Evolutionary conservation across 2,113 vertebrate genomes (phyloP), one percentile per base, ranked within the genome.

Genomic region (Oreotrochilus melanogaster): DNA sequence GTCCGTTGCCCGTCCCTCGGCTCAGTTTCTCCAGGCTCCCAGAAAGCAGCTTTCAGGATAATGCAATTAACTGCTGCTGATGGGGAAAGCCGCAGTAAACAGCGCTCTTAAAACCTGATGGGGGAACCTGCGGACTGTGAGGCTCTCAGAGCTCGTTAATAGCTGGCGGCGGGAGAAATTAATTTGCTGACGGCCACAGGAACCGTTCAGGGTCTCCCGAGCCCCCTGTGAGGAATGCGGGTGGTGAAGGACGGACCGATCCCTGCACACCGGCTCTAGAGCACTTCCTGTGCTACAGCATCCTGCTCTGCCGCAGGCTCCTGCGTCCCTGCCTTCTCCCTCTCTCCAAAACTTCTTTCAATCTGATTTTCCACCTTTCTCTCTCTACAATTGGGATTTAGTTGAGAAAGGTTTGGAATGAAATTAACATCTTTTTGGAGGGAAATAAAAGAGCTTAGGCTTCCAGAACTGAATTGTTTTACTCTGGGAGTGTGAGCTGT

Each of bases 21-120:
- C 75, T 94, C 92, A 5, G 31, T 94, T 85, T 92, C 92, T 22
- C 3, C 64, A 1, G 51, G 51, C 90, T 80, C 11, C 4, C 79
- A 3, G 86, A 50, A 93, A 96, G 92, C 94, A 0, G 94, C 94
- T 95, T 92, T 73, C 4, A 2, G 64, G 7, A 6, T 90, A 94
- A 91, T 92, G 88, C 95, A 39, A 67, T 86, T 95, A 94, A 88
- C 8, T 30, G 94, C 8, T 30, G 94, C 88, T 30, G 88, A n/a
- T 24, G 92, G 75, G n/a, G 60, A 74, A 76, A 93, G 82, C 75
- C 14, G 62, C 48, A 0, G 31, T 39, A 17, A 65, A 15, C 54
- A 6, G 50, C 21, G 37, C 54, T 42, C 22, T 4, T 7, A 6
- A 19, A 17, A 3, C 2, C 42, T 9, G 72, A 42, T 1, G 37